Percentiles rank a stretch among this genome's conserved stretches.
phyloP scores from a whole-genome alignment of 2,113 vertebrate species.

The Propithecus coquereli region DNA sequence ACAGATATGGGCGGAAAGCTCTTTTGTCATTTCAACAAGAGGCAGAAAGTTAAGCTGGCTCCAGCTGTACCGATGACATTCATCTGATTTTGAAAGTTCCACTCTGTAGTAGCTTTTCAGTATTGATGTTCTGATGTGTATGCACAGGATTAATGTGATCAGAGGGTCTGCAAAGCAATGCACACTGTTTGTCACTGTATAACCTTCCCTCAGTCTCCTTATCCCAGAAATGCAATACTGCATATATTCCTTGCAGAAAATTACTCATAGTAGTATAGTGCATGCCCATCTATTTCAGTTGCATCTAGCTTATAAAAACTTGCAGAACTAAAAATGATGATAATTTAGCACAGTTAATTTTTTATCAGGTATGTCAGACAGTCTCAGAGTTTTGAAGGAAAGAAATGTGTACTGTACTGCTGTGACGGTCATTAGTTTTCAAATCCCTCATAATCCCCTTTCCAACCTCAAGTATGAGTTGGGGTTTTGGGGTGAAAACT shows the following conservation, averaged over 20 bases:
- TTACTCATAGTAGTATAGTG: neutral
- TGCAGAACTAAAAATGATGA: neutral
- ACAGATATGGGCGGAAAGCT: neutral
- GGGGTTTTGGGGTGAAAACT: neutral
- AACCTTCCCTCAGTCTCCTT: constrained; percentile 11
- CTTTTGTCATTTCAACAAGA: constrained; percentile 1
- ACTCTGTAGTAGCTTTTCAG: neutral
- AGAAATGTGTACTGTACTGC: neutral
- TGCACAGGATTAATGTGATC: neutral
- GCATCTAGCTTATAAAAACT: neutral
- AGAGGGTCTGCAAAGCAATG: neutral
- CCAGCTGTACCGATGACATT: neutral
- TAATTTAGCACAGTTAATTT: neutral
- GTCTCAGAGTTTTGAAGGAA: neutral
- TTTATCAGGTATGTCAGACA: neutral
- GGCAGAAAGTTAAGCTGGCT: neutral
- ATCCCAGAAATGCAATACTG: neutral
- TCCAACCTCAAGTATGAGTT: neutral
- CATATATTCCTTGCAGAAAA: neutral
- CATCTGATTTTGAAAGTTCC: neutral
- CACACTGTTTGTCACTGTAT: neutral
- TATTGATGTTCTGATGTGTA: neutral
- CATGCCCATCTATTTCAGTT: neutral
- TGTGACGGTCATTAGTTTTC: neutral
- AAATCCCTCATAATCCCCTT: neutral